These are phyloP conservation scores for Diplodus sargus DNA, from an alignment of 2,797 vertebrate genomes.

Conservation along the genomic window DNA sequence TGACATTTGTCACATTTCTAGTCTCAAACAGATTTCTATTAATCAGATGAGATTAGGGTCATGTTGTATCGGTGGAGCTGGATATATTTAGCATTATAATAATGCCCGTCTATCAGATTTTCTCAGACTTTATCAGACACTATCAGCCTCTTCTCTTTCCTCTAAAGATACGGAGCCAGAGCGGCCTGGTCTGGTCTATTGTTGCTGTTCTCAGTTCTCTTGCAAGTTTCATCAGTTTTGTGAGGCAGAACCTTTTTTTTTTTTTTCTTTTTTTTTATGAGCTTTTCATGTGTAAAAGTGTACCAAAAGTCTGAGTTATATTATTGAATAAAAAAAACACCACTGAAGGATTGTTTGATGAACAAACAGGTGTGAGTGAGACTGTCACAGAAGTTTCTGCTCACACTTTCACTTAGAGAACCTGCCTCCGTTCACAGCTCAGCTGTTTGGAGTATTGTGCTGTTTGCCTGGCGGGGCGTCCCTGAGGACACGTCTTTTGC, in stretches of 20 bases:
- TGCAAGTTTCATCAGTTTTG: neutral
- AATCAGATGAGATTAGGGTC: slow-evolving; percentile 68
- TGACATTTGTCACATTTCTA: slow-evolving; percentile 12
- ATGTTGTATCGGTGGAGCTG: slow-evolving; percentile 44
- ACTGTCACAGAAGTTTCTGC: neutral
- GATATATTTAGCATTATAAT: slow-evolving; percentile 66
- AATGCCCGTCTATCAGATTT: slow-evolving; percentile 73
- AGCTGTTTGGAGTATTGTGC: neutral
- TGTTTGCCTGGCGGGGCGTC: slow-evolving; percentile 35
- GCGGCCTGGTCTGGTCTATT: slow-evolving; percentile 4
- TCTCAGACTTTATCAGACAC: slow-evolving; percentile 74
- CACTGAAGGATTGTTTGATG: neutral
- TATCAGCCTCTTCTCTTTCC: slow-evolving; percentile 67
- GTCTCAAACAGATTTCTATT: slow-evolving; percentile 70
- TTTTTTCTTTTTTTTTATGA: neutral
- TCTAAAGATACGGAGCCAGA: slow-evolving; percentile 56
- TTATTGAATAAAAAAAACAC: neutral
- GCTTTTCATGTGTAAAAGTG: neutral
- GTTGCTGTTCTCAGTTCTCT: neutral
- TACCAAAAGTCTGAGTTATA: neutral
- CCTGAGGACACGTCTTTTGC: slow-evolving; percentile 44
- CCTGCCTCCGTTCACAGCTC: neutral
- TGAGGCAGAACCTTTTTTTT: neutral
- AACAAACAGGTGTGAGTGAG: too few relatives aligned
- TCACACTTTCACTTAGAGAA: neutral